Base-by-base conservation (phyloP, 2,888 invertebrate genomes). In the Venusia cambrica region DNA sequence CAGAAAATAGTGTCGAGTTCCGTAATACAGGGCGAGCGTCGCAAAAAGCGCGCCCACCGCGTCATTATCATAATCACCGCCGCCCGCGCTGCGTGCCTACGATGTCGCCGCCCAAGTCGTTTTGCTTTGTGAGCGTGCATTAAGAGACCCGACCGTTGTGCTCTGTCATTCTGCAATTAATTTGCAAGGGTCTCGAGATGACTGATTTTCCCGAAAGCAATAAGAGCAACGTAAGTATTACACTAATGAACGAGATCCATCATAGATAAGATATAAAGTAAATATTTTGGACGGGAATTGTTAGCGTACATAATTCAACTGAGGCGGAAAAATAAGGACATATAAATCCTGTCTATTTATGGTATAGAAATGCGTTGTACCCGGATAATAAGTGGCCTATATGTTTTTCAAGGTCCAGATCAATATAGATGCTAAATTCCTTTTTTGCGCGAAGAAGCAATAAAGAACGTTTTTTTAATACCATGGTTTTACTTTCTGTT, bases 11-110 rank as follows among this genome's bases (percentile, higher is more conserved):
- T 78, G 78, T 78, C 75, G 78, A 76, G 76, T 64, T 74, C 67
- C 69, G 72, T 69, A 72, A 78, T 78, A 75, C 73, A 78, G 74
- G 73, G 68, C 74, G 71, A 68, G 38, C 63, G 66, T 55, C 73
- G 69, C 75, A 83, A 87, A 85, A 85, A 84, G 83, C 78, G 78
- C 77, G 80, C 73, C 79, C 62, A 78, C 76, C 75, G 65, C 75
- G 76, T 81, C 84, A 85, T 87, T 87, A 85, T 83, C 78, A 87
- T 85, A 85, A 85, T 85, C 83, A 85, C 84, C 76, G 69, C 61
- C 64, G 72, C 76, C 71, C 75, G 72, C 67, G 73, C 78, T 72
- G 76, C 75, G 73, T 76, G 75, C 68, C 74, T 63, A 58, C 69
- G 73, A 65, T 57, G 71, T n/a, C n/a, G n/a, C 74, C 78, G 76